These are phyloP conservation scores for Watsonalla cultraria DNA, from an alignment of 2,888 invertebrate genomes.

Conservation along the genomic window DNA sequence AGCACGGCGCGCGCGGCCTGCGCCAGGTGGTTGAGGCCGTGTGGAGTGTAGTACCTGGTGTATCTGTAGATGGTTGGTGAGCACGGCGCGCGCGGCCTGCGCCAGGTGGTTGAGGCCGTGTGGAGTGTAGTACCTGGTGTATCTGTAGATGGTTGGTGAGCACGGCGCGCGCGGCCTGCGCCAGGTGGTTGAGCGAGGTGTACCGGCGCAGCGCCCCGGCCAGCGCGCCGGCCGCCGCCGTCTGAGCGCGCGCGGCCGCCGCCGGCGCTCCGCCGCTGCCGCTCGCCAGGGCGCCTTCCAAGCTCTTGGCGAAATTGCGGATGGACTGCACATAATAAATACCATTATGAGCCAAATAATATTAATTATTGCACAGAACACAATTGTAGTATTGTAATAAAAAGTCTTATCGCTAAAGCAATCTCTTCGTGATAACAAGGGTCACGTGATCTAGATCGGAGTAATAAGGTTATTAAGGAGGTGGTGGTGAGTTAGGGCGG, in stretches of 20 bases:
- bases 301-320: conserved; percentile 69
- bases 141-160: conserved; percentile 97
- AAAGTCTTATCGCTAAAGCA: no score
- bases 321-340: conserved; percentile 82
- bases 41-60: no score
- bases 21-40: no score
- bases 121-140: no score
- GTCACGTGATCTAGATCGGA: no score
- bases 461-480: no score
- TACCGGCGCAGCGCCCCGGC: conserved; percentile 97
- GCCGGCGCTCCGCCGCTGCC: conserved; percentile 91
- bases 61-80: conserved; percentile 96
- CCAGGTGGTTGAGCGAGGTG: conserved; percentile 97
- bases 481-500: no score
- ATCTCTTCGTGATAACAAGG: no score
- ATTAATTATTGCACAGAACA: no score
- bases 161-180: conserved; percentile 96
- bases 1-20: no score
- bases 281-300: conserved; percentile 93
- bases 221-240: conserved; percentile 93
- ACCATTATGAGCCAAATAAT: no score
- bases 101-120: conserved; percentile 98
- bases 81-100: conserved; percentile 95
- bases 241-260: conserved; percentile 87
- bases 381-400: no score